Percentiles rank a stretch among this genome's conserved stretches.
Conservation (phyloP, 2,113 vertebrate species). For the Microtus ochrogaster region DNA sequence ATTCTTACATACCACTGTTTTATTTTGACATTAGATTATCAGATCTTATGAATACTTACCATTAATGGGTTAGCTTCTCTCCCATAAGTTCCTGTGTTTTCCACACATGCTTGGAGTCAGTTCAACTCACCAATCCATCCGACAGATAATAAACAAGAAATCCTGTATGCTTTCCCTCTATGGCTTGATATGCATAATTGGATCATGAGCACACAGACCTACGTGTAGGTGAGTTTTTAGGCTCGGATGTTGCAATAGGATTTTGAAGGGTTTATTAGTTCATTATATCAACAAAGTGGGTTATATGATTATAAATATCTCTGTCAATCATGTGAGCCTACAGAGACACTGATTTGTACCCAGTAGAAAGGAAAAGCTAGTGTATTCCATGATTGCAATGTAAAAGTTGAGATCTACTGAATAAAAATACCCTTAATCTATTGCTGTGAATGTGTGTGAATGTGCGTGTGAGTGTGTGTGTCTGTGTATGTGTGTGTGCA, state of each 20-base stretch:
- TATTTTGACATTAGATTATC: conserved; percentile 56
- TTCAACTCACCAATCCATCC: conserved; percentile 31
- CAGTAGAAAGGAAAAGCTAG: not conserved
- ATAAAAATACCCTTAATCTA: not conserved
- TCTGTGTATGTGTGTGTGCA: not conserved
- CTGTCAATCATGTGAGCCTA: not conserved
- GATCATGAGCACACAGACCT: not conserved
- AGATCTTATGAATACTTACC: conserved; percentile 38
- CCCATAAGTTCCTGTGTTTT: conserved; percentile 26
- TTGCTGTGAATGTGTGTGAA: not conserved
- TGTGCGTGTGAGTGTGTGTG: not conserved
- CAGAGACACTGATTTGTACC: not conserved
- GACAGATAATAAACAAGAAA: conserved; percentile 11
- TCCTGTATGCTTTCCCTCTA: not conserved
- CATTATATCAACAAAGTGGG: not conserved
- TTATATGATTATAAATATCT: conserved; percentile 44
- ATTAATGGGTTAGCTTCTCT: conserved; percentile 17
- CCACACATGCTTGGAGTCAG: not conserved
- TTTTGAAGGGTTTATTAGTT: conserved; percentile 8
- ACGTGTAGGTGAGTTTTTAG: not conserved
- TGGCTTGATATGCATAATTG: not conserved
- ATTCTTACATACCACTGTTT: conserved; percentile 58
- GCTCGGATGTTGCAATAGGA: not conserved
- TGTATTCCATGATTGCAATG: not conserved
- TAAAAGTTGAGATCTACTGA: not conserved